Evolutionary conservation across 2,113 vertebrate genomes (phyloP), one percentile per base, ranked within the genome.

Genomic region (Oophaga pumilio): DNA sequence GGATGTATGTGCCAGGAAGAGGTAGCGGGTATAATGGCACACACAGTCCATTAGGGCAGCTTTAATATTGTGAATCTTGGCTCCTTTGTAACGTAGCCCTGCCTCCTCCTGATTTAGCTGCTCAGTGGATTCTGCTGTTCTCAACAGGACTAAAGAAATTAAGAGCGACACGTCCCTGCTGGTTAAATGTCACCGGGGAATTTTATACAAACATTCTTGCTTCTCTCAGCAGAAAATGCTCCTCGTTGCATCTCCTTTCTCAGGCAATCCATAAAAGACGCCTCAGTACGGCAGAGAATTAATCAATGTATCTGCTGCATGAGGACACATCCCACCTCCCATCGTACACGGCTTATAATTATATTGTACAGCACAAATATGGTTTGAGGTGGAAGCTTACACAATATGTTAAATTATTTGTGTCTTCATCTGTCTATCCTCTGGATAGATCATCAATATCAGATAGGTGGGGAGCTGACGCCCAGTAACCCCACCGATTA

Each of bases 111-210:
- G 77, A 80, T 80, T 57, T 60, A 59, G 26, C 53, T 59, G 33
- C 28, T 50, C 24, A n/a, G 59, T 15, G 12, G 28, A 49, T 82
- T 62, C 79, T 49, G 60, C 79, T 50, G 79, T n/a, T 22, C 59
- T 78, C 76, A 56, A 26, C 76, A 53, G 76, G 52, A 56, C 28
- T 64, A 64, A 22, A 64, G 57, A 33, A 66, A 66, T 82, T 64
- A 50, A 66, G 17, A 50, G 59, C 13, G 56, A 43, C 79, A 14
- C 59, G 11, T 49, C 17, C 60, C 79, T 64, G 79, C 79, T 64
- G 79, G 10, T 60, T 33, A 82, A 82, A 82, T 82, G 79, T 82
- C 79, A 82, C 60, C 10, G 18, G 79, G 79, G 79, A 66, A 8
- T 50, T n/a, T 50, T 66, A 33, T 60, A 15, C 33, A 50, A 28